Evolutionary conservation across 2,888 invertebrate species (phyloP), one percentile per base, ranked within the genome.

Genomic region (Allygus modestus): DNA sequence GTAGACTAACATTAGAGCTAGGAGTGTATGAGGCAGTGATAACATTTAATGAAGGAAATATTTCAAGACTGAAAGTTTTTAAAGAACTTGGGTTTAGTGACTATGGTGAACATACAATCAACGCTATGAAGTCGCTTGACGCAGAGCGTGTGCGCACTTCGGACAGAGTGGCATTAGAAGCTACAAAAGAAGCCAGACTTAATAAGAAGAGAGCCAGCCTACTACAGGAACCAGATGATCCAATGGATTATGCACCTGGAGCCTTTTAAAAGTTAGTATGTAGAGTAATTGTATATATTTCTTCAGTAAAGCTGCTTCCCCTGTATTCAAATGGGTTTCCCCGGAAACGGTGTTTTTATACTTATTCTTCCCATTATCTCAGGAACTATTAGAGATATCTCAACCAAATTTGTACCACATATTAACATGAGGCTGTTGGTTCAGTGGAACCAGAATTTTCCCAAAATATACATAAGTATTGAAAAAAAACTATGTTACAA

Each of bases 131-230:
- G 31, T n/a, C 17, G 0, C 28, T 20, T 28, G 82, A 82, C 31
- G 71, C 11, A n/a, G 46, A 0, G 28, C 82, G 82, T 7, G 20
- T 82, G 1, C 15, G 33, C 4, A 81, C 54, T 9, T 54, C 58
- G 0, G 58, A 81, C 9, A 1, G 15, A 20, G 65, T 65, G 9
- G 81, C 41, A 0, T 2, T 28, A 20, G 20, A n/a, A 9, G 58
- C 58, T 20, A 81, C 81, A 1, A 81, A 81, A 17, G 81, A 81
- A 26, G 61, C 81, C 26, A 65, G 81, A 26, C 11, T 81, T 41
- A n/a, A n/a, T n/a, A 43, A 37, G 12, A 81, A 17, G 23, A 81
- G 81, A 65, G 65, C 65, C 2, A 23, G 41, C 15, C 31, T 20
- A 20, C 20, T 73, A 4, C 23, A 9, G 20, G 43, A 41, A 73